Evolutionary conservation across 2,797 vertebrate species (phyloP).

Genomic region (Xenopus petersii): DNA sequence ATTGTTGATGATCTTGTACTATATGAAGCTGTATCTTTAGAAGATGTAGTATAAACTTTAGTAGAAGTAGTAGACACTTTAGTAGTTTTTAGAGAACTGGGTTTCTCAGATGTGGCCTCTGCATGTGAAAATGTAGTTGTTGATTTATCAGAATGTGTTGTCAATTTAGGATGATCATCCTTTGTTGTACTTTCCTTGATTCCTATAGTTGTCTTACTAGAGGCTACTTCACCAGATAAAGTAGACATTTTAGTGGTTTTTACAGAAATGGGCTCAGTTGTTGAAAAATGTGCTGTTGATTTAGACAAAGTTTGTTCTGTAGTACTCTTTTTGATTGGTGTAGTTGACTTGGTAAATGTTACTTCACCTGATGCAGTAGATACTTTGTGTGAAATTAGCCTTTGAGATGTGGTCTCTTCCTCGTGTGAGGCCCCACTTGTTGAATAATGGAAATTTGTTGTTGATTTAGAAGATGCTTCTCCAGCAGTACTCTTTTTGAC

Average conservation of each 20-base stretch:
- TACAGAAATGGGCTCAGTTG: background rate
- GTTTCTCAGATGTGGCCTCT: background rate
- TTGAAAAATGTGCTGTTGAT: background rate
- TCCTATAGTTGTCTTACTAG: background rate
- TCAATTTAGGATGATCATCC: too few species aligned
- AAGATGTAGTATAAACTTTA: constrained; percentile 11
- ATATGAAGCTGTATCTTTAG: background rate
- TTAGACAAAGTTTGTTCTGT: background rate
- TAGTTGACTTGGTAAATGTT: background rate
- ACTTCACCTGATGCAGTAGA: constrained; percentile 6
- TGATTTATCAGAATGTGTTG: background rate
- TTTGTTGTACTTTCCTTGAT: background rate
- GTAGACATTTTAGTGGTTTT: constrained; percentile 5
- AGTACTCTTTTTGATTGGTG: background rate
- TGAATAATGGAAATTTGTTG: too few species aligned
- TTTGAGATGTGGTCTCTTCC: background rate
- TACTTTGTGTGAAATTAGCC: background rate
- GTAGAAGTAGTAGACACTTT: constrained; percentile 8
- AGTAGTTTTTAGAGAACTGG: constrained; percentile 17
- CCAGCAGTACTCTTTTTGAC: too few species aligned
- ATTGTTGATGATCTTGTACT: background rate
- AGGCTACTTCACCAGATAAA: constrained; percentile 4
- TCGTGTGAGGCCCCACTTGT: too few species aligned
- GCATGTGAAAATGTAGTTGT: background rate
- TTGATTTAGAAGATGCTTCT: too few species aligned